Evolutionary conservation across 2,113 vertebrate genomes (phyloP), one percentile per base, ranked within the genome.

Genomic region (Caloenas nicobarica): DNA sequence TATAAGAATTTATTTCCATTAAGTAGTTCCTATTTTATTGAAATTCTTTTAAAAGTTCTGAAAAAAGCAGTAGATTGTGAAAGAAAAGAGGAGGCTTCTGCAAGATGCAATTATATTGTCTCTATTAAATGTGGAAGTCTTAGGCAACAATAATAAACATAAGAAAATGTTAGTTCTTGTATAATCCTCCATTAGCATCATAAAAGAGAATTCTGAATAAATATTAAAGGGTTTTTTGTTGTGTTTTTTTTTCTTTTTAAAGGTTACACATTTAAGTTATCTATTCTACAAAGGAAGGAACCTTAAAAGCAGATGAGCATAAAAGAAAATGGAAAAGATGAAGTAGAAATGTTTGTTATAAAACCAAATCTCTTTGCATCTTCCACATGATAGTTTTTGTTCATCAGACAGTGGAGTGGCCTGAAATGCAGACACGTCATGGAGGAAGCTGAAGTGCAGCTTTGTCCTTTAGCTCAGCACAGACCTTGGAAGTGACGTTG

Each of bases 141-240:
- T 60, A 21, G 93, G 51, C 51, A 96, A 86, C 33, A 95, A 78
- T 89, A 96, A 94, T 91, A 96, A 96, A 94, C 76, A 91, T 54
- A 58, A 85, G 40, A 86, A 96, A 86, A 86, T 70, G 58, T 73
- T 91, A 77, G 40, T 91, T 94, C 60, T 58, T 91, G 46, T 78
- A 29, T 78, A 88, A 86, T 83, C 15, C 19, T 82, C 66, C 71
- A 91, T 96, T 95, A 93, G 6, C 90, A 86, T 94, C 21, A 91
- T 90, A 83, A 95, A 93, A 73, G 42, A 68, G 19, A 79, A 83
- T 51, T 83, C 51, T 71, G 72, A 94, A 83, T 71, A 71, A 86
- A 92, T 70, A 80, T 26, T 69, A 69, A 95, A 94, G 48, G 13
- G 17, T 14, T 19, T 18, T 18, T 46, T 46, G 38, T 46, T 85